A percentile compares a stretch with the other conserved stretches of the same genome.
phyloP scores from a whole-genome alignment of 1,140 invertebrate species.

The Limonius californicus region DNA sequence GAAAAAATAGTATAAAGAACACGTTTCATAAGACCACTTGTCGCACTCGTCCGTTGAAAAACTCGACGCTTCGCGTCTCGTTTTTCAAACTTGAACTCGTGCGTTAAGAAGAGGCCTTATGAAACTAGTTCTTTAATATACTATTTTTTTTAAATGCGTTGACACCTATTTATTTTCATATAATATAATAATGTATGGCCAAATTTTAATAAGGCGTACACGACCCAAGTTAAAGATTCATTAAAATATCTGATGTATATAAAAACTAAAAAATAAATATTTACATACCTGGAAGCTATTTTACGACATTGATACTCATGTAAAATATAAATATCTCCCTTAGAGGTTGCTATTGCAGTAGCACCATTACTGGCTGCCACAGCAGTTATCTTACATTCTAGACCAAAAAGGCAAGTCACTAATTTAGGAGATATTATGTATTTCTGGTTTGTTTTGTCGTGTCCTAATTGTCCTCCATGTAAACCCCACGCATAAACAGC shows the following conservation, averaged over 20 bases:
- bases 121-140: too few relatives aligned
- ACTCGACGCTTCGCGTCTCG: too few relatives aligned
- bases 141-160: too few relatives aligned
- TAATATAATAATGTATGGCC: too few relatives aligned
- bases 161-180: too few relatives aligned
- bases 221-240: slow-evolving; percentile 48
- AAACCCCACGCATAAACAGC: slow-evolving; percentile 65
- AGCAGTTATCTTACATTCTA: slow-evolving; percentile 31
- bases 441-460: slow-evolving; percentile 40
- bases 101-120: too few relatives aligned
- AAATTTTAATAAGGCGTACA: too few relatives aligned
- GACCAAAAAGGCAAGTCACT: slow-evolving; percentile 28
- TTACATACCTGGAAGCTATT: slow-evolving; percentile 61
- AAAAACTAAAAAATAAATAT: too few relatives aligned
- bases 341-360: slow-evolving; percentile 60
- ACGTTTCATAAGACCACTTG: too few relatives aligned
- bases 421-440: slow-evolving; percentile 35
- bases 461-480: slow-evolving; percentile 71
- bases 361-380: slow-evolving; percentile 65
- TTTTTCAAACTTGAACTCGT: too few relatives aligned
- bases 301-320: slow-evolving; percentile 67
- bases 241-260: slow-evolving; percentile 18
- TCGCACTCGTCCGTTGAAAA: too few relatives aligned
- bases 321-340: slow-evolving; percentile 66
- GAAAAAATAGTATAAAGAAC: too few relatives aligned